phyloP scores from a whole-genome alignment of 2,113 vertebrate species.

The Diphyllodes magnificus region DNA sequence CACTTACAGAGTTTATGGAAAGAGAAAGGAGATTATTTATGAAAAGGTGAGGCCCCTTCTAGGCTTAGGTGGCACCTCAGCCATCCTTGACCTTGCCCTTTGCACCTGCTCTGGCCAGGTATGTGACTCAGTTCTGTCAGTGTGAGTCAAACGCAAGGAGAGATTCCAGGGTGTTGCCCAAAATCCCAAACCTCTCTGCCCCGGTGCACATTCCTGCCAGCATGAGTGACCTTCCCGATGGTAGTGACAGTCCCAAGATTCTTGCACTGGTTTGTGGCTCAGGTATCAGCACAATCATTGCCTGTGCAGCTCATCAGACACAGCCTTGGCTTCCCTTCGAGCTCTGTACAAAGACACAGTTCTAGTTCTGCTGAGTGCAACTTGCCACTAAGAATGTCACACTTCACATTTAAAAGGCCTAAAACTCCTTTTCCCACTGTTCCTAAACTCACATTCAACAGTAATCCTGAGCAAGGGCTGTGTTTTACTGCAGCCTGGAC shows the following conservation, averaged over 20 bases:
- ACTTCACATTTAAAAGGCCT: not conserved
- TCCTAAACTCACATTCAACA: not conserved
- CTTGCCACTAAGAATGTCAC: not conserved
- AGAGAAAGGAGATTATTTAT: not conserved
- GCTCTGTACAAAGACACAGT: not conserved
- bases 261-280: not conserved
- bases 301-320: not conserved
- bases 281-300: not conserved
- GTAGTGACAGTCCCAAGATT: not conserved
- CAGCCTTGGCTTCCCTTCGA: not conserved
- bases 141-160: not conserved
- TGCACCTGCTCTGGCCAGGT: accelerated
- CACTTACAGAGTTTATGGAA: not conserved
- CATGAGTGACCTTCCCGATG: not conserved
- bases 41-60: not conserved
- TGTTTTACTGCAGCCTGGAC: not conserved
- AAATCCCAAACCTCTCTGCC: not conserved
- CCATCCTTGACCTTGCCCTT: not conserved
- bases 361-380: not conserved
- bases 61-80: not conserved
- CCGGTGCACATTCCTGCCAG: not conserved
- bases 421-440: not conserved
- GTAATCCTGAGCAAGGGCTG: not conserved
- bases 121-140: not conserved
- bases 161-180: not conserved